These are phyloP conservation scores for Drosophila kurseongensis DNA, from an alignment of 1,140 invertebrate species.

Conservation along the genomic window DNA sequence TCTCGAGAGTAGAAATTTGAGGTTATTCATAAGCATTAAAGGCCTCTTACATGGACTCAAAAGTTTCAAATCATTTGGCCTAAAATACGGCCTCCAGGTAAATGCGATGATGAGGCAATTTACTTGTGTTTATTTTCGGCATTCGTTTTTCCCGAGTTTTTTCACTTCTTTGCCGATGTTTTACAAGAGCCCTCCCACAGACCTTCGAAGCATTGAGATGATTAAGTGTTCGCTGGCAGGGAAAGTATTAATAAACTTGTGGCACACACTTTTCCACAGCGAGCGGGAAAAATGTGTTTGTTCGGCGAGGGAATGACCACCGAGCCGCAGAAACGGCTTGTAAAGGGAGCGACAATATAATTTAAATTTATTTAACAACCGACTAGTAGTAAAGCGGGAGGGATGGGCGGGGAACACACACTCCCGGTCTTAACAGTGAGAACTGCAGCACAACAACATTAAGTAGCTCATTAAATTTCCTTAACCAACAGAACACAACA, in stretches of 20 bases:
- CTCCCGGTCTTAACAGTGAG: conserved; percentile 12
- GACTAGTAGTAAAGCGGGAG: conserved; percentile 69
- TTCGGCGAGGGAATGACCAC: conserved; percentile 54
- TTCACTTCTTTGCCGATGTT: conserved; percentile 47
- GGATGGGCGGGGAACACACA: conserved; percentile 2
- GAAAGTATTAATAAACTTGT: conserved; percentile 67
- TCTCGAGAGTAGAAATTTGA: conserved; percentile 9
- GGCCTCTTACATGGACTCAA: conserved; percentile 14
- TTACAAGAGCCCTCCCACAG: conserved; percentile 27
- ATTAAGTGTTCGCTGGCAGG: conserved; percentile 60
- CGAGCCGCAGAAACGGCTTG: conserved; percentile 26
- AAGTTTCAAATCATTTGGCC: conserved; percentile 41
- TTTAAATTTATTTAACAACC: conserved; percentile 82
- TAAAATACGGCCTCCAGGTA: conserved; percentile 43
- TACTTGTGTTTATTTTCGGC: conserved; percentile 49
- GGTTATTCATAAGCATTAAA: conserved; percentile 20
- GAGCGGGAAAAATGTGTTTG: conserved; percentile 9
- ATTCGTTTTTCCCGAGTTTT: conserved; percentile 11
- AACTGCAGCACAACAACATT: conserved; percentile 69
- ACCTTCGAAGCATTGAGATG: conserved; percentile 42
- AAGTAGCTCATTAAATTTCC: conserved; percentile 81
- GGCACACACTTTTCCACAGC: conserved; percentile 19
- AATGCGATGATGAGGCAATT: conserved; percentile 53
- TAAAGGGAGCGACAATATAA: conserved; percentile 65
- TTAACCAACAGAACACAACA: conserved; percentile 47